Base-by-base conservation (phyloP, 2,113 vertebrate genomes). In the Xenus cinereus region DNA sequence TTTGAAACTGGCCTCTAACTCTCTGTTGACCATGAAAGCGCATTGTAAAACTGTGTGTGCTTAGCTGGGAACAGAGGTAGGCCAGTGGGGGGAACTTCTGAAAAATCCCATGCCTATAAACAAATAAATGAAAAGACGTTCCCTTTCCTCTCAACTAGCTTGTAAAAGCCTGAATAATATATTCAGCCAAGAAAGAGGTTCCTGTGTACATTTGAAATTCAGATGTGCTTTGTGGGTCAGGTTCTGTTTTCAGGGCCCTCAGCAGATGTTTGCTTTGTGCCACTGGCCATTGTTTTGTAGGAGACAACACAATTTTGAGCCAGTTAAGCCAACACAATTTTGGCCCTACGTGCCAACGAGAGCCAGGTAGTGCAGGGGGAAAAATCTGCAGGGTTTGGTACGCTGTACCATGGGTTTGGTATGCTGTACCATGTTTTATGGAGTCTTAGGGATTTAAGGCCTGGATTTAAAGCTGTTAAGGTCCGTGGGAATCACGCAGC, bases 321-420 rank as follows among this genome's bases (percentile, higher is more conserved):
- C 51, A 28, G 14, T 53, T 27, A 26, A 53, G 26, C 26, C 26
- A 27, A 27, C 26, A 14, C 24, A 27, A 53, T 53, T 54, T 54
- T 54, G 28, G 7, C n/a, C 35, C 5, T 0, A 0, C 24, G 68
- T 21, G 28, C 50, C 77, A 43, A 19, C 9, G 20, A 50, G 56
- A 91, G 68, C 28, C 79, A 83, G 82, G 67, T 60, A 53, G 53
- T 2, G 3, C 50, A 39, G 53, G 28, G 62, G 45, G 24, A 10
- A 32, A 26, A 12, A 2, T 23, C 57, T 41, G 43, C 13, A 5
- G 63, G 73, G 11, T 32, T 10, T 92, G 72, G 13, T 67, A 48
- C 3, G 3, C 46, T 48, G 46, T 48, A 12, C 46, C 46, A 22
- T 10, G 21, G 46, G 21, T 48, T 48, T 48, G 46, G 46, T 22